Percentiles rank a stretch among this genome's conserved stretches.
Evolutionary conservation across 2,888 invertebrate species (phyloP).

Genomic region (Glyphotaelius pellucidus): DNA sequence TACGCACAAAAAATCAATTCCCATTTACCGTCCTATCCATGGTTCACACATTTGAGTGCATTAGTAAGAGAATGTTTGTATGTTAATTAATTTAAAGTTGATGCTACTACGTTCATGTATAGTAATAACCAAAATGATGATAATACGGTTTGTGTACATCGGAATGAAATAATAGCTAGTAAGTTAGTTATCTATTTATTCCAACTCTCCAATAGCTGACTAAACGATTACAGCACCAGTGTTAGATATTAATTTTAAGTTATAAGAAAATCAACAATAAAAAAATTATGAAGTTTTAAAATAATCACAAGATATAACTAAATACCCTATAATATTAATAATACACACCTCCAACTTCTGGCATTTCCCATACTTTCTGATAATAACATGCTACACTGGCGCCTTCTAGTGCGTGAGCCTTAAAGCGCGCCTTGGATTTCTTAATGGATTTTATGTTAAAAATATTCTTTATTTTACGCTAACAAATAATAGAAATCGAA

Average conservation of each 20-base stretch:
- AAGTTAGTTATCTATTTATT: background rate
- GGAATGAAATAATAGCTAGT: background rate
- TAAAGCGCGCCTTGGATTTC: no score
- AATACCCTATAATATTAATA: no score
- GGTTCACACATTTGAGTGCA: slow-evolving; percentile 2
- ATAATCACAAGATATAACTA: no score
- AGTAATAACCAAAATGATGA: background rate
- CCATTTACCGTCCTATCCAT: slow-evolving; percentile 40
- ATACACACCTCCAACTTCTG: no score
- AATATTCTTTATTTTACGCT: no score
- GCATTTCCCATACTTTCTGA: no score
- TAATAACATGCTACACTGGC: no score
- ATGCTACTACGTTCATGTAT: background rate
- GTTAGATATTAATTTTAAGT: background rate
- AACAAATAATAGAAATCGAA: no score
- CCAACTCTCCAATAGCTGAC: background rate
- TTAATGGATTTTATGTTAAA: no score
- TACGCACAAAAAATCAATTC: slow-evolving; percentile 42
- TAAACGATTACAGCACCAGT: background rate
- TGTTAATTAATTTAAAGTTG: background rate
- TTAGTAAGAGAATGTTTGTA: slow-evolving; percentile 17
- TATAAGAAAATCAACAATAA: background rate
- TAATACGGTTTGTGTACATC: background rate
- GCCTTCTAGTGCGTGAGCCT: no score
- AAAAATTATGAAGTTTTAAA: background rate